Percentiles rank a stretch among this genome's conserved stretches.
These are phyloP conservation scores for Perccottus glenii DNA, from an alignment of 2,113 vertebrate species.

Conservation along the genomic window DNA sequence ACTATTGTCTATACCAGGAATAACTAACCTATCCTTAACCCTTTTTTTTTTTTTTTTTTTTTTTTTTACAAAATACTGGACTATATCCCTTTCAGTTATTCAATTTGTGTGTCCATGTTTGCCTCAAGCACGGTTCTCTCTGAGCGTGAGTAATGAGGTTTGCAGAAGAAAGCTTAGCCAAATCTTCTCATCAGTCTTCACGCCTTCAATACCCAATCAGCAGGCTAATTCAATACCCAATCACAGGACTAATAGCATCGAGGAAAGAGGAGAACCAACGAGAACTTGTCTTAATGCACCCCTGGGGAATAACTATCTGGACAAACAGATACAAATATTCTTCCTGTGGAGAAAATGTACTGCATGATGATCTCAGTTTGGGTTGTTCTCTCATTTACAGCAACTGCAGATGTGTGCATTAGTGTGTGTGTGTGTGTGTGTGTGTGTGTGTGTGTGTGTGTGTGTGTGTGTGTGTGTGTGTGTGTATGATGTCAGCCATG, in stretches of 20 bases:
- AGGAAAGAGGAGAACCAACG: slow-evolving; percentile 61
- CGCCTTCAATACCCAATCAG: slow-evolving; percentile 76
- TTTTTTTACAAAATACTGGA: not conserved
- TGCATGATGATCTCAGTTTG: slow-evolving; percentile 46
- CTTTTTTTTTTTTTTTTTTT: too few species aligned
- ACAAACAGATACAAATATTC: slow-evolving; percentile 55
- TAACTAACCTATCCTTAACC: too few species aligned
- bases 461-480: not conserved
- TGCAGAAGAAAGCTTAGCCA: slow-evolving; percentile 72
- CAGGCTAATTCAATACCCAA: slow-evolving; percentile 77
- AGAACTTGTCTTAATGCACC: slow-evolving; percentile 48
- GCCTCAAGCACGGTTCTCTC: slow-evolving; percentile 45
- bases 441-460: too few species aligned
- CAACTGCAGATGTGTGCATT: not conserved
- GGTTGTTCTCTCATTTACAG: too few species aligned
- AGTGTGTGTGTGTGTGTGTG: too few species aligned
- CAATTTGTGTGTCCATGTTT: not conserved
- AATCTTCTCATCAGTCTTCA: slow-evolving; percentile 78
- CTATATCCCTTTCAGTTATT: not conserved
- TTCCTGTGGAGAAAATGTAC: slow-evolving; percentile 45
- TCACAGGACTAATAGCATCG: slow-evolving; percentile 70
- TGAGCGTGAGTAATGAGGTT: slow-evolving; percentile 77
- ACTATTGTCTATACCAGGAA: too few species aligned
- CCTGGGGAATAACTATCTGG: slow-evolving; percentile 45
- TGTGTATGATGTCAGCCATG: not conserved